Evolutionary conservation across 2,797 vertebrate genomes (phyloP).

Genomic region (Steatocranus sp.): DNA sequence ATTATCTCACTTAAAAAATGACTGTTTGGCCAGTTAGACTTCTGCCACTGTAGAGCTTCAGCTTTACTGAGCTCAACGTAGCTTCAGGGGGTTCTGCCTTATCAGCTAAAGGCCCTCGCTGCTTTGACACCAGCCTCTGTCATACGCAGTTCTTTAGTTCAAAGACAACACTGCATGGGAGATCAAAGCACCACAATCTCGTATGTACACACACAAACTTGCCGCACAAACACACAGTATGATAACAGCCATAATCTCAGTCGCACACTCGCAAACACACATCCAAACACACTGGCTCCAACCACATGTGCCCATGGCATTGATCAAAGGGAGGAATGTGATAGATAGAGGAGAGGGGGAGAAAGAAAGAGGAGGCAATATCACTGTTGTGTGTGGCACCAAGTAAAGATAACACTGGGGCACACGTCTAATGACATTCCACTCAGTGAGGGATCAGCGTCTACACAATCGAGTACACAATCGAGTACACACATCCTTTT

Average conservation of each 20-base stretch:
- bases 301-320: conserved; percentile 58
- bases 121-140: conserved; percentile 54
- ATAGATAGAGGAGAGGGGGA: conserved; percentile 58
- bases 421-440: conserved; percentile 19
- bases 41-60: not conserved
- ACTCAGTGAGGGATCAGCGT: not conserved
- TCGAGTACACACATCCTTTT: not conserved
- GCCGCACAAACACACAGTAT: conserved; percentile 38
- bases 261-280: conserved; percentile 47
- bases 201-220: conserved; percentile 45
- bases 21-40: not conserved
- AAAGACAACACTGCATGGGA: conserved; percentile 67
- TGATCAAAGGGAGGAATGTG: conserved; percentile 77
- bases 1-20: not conserved
- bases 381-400: conserved; percentile 22
- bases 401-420: conserved; percentile 6
- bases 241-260: conserved; percentile 65
- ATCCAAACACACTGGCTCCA: conserved; percentile 47
- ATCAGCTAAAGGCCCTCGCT: conserved; percentile 47
- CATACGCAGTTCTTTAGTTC: conserved; percentile 57
- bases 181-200: conserved; percentile 66
- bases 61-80: not conserved
- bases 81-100: conserved; percentile 31
- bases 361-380: conserved; percentile 20
- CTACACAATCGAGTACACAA: not conserved